Evolutionary conservation across 2,113 vertebrate species (phyloP), one percentile per base, ranked within the genome.

Genomic region (Myanophis thanlyinensis): DNA sequence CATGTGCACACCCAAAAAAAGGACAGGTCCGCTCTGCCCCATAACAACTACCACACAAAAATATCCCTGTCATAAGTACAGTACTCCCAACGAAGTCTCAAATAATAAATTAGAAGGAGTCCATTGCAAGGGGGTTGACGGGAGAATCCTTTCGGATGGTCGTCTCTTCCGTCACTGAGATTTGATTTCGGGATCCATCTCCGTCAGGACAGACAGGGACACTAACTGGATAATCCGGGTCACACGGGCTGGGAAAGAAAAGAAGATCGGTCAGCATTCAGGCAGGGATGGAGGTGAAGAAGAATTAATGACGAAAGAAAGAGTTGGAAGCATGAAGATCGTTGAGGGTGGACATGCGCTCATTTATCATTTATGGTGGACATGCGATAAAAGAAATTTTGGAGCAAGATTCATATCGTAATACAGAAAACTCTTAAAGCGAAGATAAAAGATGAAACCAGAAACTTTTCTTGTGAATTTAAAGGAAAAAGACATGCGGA

Each of bases 191-290:
- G 89, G 86, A 94, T 99, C 98, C 98, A 98, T 98, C 96, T 99
- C 98, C 0, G 98, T 98, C 96, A 98, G 92, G 52, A 99, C 98
- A 1, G 98, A 98, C 95, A 90, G 98, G 95, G 98, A 98, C 51
- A 98, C 95, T 88, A 98, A 97, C 97, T 99, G 98, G 93, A 98
- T 97, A 56, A 98, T 90, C 44, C 96, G 9, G 0, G 97, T 97
- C 23, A 93, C 13, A 0, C 91, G 93, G 13, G 96, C 97, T 98
- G 52, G 52, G 90, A 91, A 89, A 27, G 25, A 94, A 3, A 13
- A 44, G 0, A 22, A 87, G 13, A 56, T 86, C 3, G 44, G n/a
- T 7, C 44, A 6, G 7, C 13, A 35, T 67, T 35, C 87, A 53
- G 85, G 12, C 85, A 93, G 1, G 30, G 22, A 51, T 49, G 30